Conservation (phyloP, 2,113 vertebrate species). For the Gopherus evgoodei region DNA sequence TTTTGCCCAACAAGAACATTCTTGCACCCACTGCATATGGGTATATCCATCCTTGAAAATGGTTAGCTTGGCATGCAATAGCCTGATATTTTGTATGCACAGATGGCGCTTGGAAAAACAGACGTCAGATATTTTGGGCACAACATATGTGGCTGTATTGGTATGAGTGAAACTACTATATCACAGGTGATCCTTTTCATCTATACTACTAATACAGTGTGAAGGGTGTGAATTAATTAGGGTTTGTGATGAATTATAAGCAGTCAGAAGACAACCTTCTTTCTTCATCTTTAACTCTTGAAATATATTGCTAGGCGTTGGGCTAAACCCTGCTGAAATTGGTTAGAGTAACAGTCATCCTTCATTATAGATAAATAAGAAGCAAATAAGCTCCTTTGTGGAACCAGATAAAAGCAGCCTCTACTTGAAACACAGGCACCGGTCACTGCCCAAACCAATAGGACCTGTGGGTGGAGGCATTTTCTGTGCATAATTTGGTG, state of each 20-base stretch:
- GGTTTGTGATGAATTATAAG: conserved; percentile 7
- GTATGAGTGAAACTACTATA: conserved; percentile 21
- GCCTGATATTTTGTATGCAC: rapidly evolving
- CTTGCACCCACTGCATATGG: not conserved
- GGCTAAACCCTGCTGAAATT: not conserved
- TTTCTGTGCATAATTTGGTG: not conserved
- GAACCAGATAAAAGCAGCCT: not conserved
- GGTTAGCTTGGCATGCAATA: rapidly evolving
- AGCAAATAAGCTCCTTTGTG: not conserved
- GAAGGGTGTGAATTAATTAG: conserved; percentile 18
- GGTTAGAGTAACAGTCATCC: not conserved
- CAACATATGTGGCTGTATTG: not conserved
- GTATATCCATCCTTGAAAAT: not conserved
- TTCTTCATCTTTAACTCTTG: not conserved
- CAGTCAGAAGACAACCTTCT: conserved; percentile 18
- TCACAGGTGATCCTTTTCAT: conserved; percentile 49
- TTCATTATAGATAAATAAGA: not conserved
- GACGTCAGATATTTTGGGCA: rapidly evolving
- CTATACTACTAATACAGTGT: conserved; percentile 33
- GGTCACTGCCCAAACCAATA: not conserved
- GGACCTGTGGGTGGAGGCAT: not conserved
- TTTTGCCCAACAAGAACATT: not conserved
- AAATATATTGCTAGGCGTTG: not conserved
- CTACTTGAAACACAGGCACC: not conserved
- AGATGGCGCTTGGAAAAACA: rapidly evolving